These are phyloP conservation scores for Hydra vulgaris DNA, from an alignment of 30 jellyfish, hydroid and myxozoan species.

Conservation along the genomic window DNA sequence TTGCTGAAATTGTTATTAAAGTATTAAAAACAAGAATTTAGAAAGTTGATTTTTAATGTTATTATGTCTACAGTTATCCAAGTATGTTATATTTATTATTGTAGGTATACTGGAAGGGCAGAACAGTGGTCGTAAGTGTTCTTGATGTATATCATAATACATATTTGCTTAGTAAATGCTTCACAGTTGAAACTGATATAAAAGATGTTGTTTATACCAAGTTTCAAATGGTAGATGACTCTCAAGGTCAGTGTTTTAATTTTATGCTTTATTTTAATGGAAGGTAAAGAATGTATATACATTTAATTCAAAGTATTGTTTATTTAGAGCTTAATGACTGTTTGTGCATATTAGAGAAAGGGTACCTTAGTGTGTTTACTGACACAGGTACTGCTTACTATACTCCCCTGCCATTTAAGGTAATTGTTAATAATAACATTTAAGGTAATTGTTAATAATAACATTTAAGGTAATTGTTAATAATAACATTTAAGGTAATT, in stretches of 20 bases:
- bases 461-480: too few species aligned
- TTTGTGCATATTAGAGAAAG: background rate
- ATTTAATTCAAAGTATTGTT: background rate
- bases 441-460: too few species aligned
- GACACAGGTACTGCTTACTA: background rate
- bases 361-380: background rate
- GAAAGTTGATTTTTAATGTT: too few species aligned
- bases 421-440: too few species aligned
- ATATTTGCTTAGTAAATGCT: conserved; percentile 25
- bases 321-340: background rate
- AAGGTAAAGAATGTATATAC: too few species aligned
- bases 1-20: too few species aligned
- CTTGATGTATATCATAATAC: conserved; percentile 8
- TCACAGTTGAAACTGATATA: conserved; percentile 44
- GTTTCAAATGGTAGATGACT: conserved; percentile 7
- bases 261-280: too few species aligned
- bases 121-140: conserved; percentile 13
- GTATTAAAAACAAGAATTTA: too few species aligned
- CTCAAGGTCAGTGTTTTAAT: conserved; percentile 1
- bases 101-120: conserved; percentile 27
- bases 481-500: too few species aligned
- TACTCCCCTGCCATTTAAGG: background rate
- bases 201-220: conserved; percentile 23
- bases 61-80: too few species aligned
- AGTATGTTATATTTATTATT: background rate